Evolutionary conservation across 2,113 vertebrate species (phyloP).

Genomic region (Lepus americanus): DNA sequence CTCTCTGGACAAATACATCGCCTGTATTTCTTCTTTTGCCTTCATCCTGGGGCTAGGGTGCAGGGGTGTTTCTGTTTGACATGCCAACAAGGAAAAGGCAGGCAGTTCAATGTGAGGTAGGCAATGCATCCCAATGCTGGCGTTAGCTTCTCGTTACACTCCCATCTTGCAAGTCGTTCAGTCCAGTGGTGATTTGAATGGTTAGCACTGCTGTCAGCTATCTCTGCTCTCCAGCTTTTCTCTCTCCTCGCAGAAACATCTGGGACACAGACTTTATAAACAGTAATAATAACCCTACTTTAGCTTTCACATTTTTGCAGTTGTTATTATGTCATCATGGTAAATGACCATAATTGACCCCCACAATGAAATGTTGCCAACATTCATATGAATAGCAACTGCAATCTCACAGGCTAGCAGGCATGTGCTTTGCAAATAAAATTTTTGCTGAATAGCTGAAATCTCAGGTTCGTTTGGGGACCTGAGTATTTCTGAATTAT

Average conservation of each 20-base stretch:
- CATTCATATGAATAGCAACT: conserved; percentile 73
- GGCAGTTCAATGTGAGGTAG: conserved; percentile 57
- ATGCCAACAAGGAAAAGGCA: background rate
- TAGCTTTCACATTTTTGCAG: conserved; percentile 68
- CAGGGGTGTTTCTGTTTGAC: conserved; percentile 46
- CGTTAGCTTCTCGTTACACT: conserved; percentile 61
- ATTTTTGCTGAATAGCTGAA: conserved; percentile 81
- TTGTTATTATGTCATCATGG: conserved; percentile 79
- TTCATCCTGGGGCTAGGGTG: background rate
- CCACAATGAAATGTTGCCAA: conserved; percentile 74
- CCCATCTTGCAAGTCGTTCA: conserved; percentile 61
- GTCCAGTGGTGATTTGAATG: background rate
- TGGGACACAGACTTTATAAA: conserved; percentile 76
- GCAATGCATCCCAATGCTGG: background rate
- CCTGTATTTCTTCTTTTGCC: conserved; percentile 67
- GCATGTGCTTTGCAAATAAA: conserved; percentile 82
- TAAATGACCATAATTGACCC: conserved; percentile 73
- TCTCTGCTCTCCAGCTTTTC: conserved; percentile 72
- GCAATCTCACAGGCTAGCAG: conserved; percentile 74
- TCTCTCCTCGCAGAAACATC: conserved; percentile 70
- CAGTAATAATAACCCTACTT: conserved; percentile 69
- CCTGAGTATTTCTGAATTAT: conserved; percentile 74
- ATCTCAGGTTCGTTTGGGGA: conserved; percentile 78
- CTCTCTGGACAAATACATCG: conserved; percentile 46
- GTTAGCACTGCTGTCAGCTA: conserved; percentile 57